These are phyloP conservation scores for Notarius lentiginosus DNA, from an alignment of 2,113 vertebrate species.

Conservation along the genomic window DNA sequence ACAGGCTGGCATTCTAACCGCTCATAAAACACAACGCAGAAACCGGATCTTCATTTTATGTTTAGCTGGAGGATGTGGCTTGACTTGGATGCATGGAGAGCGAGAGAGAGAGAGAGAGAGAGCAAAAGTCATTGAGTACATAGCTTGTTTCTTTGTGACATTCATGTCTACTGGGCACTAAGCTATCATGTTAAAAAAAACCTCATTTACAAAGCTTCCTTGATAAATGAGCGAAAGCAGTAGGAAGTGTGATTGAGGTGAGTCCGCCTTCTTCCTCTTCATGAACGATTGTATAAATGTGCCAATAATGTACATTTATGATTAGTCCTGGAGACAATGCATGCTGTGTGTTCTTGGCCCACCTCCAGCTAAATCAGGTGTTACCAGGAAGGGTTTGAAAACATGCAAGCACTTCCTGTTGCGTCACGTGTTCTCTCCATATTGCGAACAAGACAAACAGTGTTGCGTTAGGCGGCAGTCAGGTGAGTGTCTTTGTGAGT, in stretches of 20 bases:
- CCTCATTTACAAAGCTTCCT: constrained; percentile 9
- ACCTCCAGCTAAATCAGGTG: background rate
- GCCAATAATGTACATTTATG: background rate
- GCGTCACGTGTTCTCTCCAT: background rate
- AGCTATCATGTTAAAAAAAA: background rate
- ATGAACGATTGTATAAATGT: background rate
- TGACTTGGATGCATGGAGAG: constrained; percentile 62
- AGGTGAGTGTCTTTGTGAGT: constrained; percentile 38
- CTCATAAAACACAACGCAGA: constrained; percentile 71
- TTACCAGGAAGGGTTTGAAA: constrained; percentile 13
- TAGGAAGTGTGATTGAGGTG: background rate
- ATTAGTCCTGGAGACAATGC: background rate
- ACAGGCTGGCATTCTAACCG: constrained; percentile 68
- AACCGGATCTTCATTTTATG: constrained; percentile 72
- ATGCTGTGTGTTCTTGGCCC: background rate
- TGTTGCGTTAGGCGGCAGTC: constrained; percentile 26
- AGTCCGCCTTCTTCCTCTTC: background rate
- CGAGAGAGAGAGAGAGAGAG: constrained; percentile 55
- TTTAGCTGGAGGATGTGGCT: constrained; percentile 69
- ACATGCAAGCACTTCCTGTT: background rate
- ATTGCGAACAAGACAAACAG: constrained; percentile 23
- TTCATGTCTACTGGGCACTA: constrained; percentile 21
- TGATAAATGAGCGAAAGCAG: background rate
- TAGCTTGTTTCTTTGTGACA: constrained; percentile 7
- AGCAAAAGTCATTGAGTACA: constrained; percentile 42